A percentile compares a stretch with the other conserved stretches of the same genome.
Evolutionary conservation across 2,888 invertebrate genomes (phyloP).

Genomic region (Orthosia gothica): DNA sequence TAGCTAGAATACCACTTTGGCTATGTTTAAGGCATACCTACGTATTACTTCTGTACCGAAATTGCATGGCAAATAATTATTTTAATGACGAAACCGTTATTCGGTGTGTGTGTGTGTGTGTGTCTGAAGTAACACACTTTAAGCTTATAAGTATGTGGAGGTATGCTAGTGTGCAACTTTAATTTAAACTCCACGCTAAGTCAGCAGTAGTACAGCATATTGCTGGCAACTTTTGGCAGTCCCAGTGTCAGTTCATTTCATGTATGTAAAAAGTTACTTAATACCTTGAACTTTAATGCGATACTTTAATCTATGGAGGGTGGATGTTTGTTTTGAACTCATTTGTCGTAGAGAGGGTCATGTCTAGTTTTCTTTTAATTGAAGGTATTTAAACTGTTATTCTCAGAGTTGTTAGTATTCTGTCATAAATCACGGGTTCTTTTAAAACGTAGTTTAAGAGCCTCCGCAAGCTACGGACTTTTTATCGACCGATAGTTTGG

Average conservation of each 20-base stretch:
- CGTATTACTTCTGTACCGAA: too few species aligned
- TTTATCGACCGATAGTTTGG: too few species aligned
- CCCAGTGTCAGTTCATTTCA: conserved; percentile 31
- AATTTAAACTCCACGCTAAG: too few species aligned
- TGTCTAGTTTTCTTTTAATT: not conserved
- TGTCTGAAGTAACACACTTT: conserved; percentile 5
- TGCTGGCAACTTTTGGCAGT: conserved; percentile 47
- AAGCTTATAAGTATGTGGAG: not conserved
- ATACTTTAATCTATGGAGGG: conserved; percentile 42
- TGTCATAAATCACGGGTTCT: too few species aligned
- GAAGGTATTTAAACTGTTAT: not conserved
- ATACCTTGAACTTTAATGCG: conserved; percentile 44
- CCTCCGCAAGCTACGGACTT: too few species aligned
- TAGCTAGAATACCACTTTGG: too few species aligned
- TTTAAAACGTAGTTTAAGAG: too few species aligned
- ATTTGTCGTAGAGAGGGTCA: conserved; percentile 20
- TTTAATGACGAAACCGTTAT: too few species aligned
- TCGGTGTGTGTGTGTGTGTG: conserved; percentile 6
- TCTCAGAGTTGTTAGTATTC: too few species aligned
- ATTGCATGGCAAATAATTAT: too few species aligned
- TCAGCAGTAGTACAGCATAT: conserved; percentile 34
- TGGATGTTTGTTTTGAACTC: conserved; percentile 29
- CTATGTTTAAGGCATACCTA: too few species aligned
- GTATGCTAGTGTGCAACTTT: conserved; percentile 39
- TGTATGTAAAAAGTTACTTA: conserved; percentile 48